Percentiles rank a stretch among this genome's conserved stretches.
phyloP scores from a whole-genome alignment of 2,113 vertebrate species.

The Oceanodroma tethys region DNA sequence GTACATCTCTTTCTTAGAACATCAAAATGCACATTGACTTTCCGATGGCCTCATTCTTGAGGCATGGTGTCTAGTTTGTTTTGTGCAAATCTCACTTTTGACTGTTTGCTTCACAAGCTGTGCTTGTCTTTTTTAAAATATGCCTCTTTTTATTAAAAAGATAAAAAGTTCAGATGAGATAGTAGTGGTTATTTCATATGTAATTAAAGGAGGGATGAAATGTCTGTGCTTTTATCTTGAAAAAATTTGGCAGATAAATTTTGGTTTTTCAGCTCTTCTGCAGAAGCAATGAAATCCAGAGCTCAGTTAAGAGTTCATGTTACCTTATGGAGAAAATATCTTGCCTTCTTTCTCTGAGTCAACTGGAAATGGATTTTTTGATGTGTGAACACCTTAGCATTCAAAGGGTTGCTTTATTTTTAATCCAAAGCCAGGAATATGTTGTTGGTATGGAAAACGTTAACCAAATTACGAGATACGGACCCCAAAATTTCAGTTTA shows the following conservation, averaged over 20 bases:
- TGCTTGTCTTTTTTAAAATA: not conserved
- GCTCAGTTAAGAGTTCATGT: not conserved
- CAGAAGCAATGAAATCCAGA: not conserved
- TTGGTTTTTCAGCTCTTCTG: not conserved
- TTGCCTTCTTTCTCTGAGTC: not conserved
- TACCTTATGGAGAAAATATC: not conserved
- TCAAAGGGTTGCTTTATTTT: not conserved
- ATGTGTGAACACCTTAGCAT: not conserved
- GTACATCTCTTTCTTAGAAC: not conserved
- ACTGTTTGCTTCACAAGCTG: not conserved
- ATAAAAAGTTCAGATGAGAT: not conserved
- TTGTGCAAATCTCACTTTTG: not conserved
- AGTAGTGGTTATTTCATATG: not conserved
- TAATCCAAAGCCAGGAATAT: not conserved
- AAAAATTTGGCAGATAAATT: slow-evolving; percentile 12
- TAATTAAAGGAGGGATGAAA: not conserved
- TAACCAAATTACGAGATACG: not conserved
- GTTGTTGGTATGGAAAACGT: not conserved
- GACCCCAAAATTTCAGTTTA: not conserved
- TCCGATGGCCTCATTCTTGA: not conserved
- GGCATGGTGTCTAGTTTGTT: rapidly evolving
- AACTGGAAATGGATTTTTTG: not conserved
- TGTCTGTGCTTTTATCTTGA: not conserved
- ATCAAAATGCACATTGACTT: not conserved
- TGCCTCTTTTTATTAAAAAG: slow-evolving; percentile 25